Evolutionary conservation across 2,888 invertebrate species (phyloP), one percentile per base, ranked within the genome.

Genomic region (Petrolisthes cinctipes): DNA sequence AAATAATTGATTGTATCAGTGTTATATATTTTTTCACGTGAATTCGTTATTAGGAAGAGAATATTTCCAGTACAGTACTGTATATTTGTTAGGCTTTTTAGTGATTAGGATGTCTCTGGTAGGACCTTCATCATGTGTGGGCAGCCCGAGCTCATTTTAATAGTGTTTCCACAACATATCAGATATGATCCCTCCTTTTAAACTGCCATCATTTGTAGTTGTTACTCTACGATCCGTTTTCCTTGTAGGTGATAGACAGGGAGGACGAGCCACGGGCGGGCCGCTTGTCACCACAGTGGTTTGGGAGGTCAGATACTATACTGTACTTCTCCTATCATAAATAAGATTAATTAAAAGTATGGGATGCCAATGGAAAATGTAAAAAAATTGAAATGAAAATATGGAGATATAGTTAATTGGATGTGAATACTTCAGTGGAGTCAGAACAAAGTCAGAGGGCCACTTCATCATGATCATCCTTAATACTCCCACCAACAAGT

Each of bases 141-240:
- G 88, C 88, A 88, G 88, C 84, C 84, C 73, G 88, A 82, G 88
- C 88, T 88, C 88, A 88, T 88, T 88, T 88, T 85, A 84, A 88
- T 88, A 88, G 88, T 88, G 88, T 88, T 85, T 88, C 88, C 85
- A 80, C 88, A 88, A 88, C 88, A 88, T 88, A 88, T 88, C 88
- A 88, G 88, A 88, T 88, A 88, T 85, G 84, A 85, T 88, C 88
- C 88, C 88, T 88, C 88, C 88, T 88, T 88, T 88, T 88, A 85
- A 88, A 88, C 88, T 88, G 88, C 88, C 88, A 88, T 85, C 88
- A 88, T 88, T 88, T 85, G 85, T 88, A 88, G 88, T 88, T 88
- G 88, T 88, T 88, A 88, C 84, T 85, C 84, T 88, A 85, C 85
- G 88, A 85, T 88, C 88, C 85, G 82, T 84, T 87, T 87, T 84